phyloP scores from a whole-genome alignment of 2,888 invertebrate species.

The Thera obeliscata region DNA sequence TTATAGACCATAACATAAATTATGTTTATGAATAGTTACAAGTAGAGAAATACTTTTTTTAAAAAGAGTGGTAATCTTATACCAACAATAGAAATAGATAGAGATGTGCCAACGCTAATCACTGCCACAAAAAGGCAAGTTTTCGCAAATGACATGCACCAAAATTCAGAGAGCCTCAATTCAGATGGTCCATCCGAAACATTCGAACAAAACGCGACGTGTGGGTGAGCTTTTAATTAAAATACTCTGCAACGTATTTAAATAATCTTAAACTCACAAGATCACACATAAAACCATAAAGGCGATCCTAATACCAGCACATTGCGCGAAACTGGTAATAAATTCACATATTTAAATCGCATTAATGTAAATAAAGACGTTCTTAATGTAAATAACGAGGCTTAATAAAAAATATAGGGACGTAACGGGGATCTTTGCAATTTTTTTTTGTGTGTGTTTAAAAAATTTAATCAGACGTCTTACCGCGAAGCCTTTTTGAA shows the following conservation, averaged over 20 bases:
- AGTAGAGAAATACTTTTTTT: too few relatives aligned
- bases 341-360: slow-evolving; percentile 55
- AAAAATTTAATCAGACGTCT: slow-evolving; percentile 37
- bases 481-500: neutral
- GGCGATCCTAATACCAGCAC: slow-evolving; percentile 18
- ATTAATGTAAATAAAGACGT: slow-evolving; percentile 58
- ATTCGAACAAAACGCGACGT: too few relatives aligned
- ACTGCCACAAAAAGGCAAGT: too few relatives aligned
- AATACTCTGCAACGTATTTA: neutral
- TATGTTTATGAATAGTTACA: too few relatives aligned
- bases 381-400: slow-evolving; percentile 51
- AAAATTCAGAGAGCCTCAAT: too few relatives aligned
- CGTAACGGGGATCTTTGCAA: slow-evolving; percentile 43
- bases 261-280: slow-evolving; percentile 22
- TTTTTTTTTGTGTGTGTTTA: slow-evolving; percentile 57
- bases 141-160: too few relatives aligned
- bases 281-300: slow-evolving; percentile 22
- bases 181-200: too few relatives aligned
- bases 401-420: slow-evolving; percentile 51
- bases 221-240: slow-evolving; percentile 1
- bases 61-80: too few relatives aligned
- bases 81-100: too few relatives aligned
- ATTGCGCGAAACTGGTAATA: slow-evolving; percentile 48
- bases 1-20: too few relatives aligned
- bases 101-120: too few relatives aligned